Base-by-base conservation (phyloP, 2,113 vertebrate species). In the Donacobius atricapilla region DNA sequence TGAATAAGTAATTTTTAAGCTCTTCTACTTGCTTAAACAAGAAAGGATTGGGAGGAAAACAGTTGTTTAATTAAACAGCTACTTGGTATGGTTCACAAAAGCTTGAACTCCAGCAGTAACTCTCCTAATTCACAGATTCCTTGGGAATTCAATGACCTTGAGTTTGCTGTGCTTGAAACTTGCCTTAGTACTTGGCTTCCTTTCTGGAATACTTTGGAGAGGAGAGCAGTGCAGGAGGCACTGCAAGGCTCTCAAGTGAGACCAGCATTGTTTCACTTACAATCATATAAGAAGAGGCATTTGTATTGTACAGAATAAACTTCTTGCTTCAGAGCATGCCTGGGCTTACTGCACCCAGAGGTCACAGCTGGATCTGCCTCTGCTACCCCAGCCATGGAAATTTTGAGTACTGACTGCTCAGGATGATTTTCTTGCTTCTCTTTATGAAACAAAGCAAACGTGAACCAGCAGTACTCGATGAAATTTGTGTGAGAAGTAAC, bases 141-240 rank as follows among this genome's bases (percentile, higher is more conserved):
- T 96, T 96, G 96, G 97, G 97, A 97, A 96, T 96, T 87, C 53
- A 37, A 2, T 97, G 97, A 98, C 97, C 98, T 95, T 53, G 90
- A 33, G 57, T 78, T 94, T 96, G 89, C 95, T 81, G 69, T 63
- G 80, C 75, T 69, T 85, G 93, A 89, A 51, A 56, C 87, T 95
- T 94, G 80, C 78, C 64, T 87, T 61, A 45, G 77, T 72, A 44
- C 85, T 94, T 96, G 94, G 94, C 95, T 78, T 89, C 63, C 64
- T 66, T 61, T 94, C 64, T 47, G 7, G 33, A 94, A 54, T 40
- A 42, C 83, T 91, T 90, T 45, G 78, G 71, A 92, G 80, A 64
- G 72, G 57, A 68, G 69, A 75, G 81, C 0, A 0, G 44, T 42
- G 42, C 73, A 71, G 89, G 61, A 65, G 82, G 84, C 79, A 5